Evolutionary conservation across 2,797 vertebrate species (phyloP).

Genomic region (Phoeniculus purpureus): DNA sequence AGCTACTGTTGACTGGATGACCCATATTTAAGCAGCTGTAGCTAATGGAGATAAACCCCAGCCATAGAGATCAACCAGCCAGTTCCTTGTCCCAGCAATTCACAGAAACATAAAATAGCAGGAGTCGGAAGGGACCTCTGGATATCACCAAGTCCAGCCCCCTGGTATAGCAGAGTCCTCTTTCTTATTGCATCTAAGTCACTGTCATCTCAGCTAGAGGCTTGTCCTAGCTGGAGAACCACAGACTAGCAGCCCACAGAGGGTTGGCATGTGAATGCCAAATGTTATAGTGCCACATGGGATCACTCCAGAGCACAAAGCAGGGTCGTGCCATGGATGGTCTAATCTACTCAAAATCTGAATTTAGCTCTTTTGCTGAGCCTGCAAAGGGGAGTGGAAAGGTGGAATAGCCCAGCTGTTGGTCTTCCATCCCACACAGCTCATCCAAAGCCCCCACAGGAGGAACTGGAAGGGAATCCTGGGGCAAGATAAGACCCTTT

Average conservation of each 20-base stretch:
- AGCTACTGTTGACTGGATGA: not conserved
- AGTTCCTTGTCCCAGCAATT: not conserved
- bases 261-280: not conserved
- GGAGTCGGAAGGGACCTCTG: too few species aligned
- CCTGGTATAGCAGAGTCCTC: not conserved
- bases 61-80: not conserved
- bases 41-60: not conserved
- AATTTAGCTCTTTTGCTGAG: not conserved
- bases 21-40: not conserved
- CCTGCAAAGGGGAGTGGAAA: not conserved
- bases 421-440: not conserved
- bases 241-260: not conserved
- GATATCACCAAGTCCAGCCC: too few species aligned
- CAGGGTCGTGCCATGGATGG: rapidly evolving
- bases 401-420: not conserved
- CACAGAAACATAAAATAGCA: too few species aligned
- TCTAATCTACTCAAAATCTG: not conserved
- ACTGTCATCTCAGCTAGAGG: not conserved
- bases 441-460: not conserved
- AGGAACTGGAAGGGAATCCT: not conserved
- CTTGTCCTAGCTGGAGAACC: not conserved
- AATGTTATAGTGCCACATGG: not conserved
- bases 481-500: not conserved
- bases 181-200: not conserved
- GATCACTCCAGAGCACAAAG: not conserved